Base-by-base conservation (phyloP, 2,797 vertebrate genomes). In the Leuciscus waleckii region DNA sequence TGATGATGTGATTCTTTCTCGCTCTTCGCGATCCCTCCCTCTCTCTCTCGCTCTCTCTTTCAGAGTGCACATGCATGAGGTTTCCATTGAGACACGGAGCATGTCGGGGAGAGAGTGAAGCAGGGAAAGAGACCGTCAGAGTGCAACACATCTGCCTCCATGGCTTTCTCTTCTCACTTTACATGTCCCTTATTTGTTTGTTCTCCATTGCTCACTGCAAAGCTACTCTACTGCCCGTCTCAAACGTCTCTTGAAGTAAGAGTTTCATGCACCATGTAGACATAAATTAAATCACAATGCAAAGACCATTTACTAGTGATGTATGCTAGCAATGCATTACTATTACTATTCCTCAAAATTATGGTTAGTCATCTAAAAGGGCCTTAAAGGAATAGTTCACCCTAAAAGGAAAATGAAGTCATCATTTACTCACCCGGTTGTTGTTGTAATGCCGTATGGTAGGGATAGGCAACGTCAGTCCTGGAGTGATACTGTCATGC, bases 31-130 rank as follows among this genome's bases (percentile, higher is more conserved):
- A 61, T 82, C 79, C 82, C 68, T 79, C 82, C 51, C 87, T 58
- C 65, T 17, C 83, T 81, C 87, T 90, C 58, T 17, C 35, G 61
- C 88, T 81, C 35, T 41, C 46, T 87, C 81, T 90, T 87, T 92
- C 88, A 89, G 90, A 88, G 89, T 89, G 91, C 88, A 93, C 91
- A 89, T 93, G 93, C 61, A 88, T 93, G 92, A 93, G 93, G 93
- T 95, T 95, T 94, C 92, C 93, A 93, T 92, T 92, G 63, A 87
- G 63, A 85, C 39, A 43, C 7, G 10, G 17, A 85, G 56, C 29
- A 74, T 51, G 56, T 61, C 21, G 79, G 21, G 51, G 39, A 83
- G 54, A 84, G 54, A 84, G 23, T 65, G 43, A 65, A 76, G 68
- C 14, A 41, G 65, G 79, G 39, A 86, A 43, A 83, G 1, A 83